phyloP scores from a whole-genome alignment of 2,113 vertebrate species.

The Laticauda laticaudata region DNA sequence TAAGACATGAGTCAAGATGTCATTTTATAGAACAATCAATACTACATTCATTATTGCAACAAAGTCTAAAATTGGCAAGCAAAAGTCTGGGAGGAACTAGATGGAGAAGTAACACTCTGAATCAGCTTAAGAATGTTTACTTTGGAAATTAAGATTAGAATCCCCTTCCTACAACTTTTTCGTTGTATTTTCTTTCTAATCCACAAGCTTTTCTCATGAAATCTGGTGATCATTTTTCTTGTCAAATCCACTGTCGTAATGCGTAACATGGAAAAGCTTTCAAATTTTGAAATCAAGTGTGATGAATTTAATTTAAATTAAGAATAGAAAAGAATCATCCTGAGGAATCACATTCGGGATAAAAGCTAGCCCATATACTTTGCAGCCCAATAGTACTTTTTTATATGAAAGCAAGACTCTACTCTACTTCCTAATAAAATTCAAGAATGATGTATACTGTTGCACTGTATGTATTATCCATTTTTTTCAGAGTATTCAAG shows the following conservation, averaged over 20 bases:
- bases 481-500: not conserved
- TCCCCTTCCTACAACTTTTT: not conserved
- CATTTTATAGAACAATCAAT: not conserved
- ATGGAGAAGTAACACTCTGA: not conserved
- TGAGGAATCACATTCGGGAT: not conserved
- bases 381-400: not conserved
- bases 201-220: not conserved
- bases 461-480: not conserved
- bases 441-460: not conserved
- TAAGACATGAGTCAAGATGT: constrained; percentile 15
- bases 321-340: not conserved
- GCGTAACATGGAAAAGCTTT: not conserved
- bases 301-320: not conserved
- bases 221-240: not conserved
- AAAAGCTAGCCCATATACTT: not conserved
- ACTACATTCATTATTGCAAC: constrained; percentile 1
- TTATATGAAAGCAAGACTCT: not conserved
- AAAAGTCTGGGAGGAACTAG: not conserved
- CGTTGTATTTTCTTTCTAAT: constrained; percentile 10
- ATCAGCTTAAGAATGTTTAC: not conserved
- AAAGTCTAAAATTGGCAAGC: not conserved
- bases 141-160: constrained; percentile 1
- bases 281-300: not conserved
- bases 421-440: not conserved
- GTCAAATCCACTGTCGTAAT: not conserved